Evolutionary conservation across 2,888 invertebrate species (phyloP), one percentile per base, ranked within the genome.

Genomic region (Pammene aurita): DNA sequence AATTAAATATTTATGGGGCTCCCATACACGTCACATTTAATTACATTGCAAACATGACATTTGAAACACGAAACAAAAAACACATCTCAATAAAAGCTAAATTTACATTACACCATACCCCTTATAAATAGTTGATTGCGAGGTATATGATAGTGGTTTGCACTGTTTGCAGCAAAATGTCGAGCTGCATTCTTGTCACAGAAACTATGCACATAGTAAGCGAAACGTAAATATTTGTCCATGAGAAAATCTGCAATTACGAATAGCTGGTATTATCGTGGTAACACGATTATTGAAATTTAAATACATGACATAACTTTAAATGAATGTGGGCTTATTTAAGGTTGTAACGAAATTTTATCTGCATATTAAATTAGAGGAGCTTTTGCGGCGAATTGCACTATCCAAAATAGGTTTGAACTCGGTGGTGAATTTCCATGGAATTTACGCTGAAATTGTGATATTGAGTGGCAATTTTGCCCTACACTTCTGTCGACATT

Each of bases 401-500:
- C 66, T 66, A 61, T 55, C 66, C 48, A 38, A 46, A 66, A 61
- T 67, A 55, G 67, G 61, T 67, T 66, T 66, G 55, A 67, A 55
- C 61, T 67, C 41, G 38, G 67, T n/a, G 11, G 60, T 55, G 35
- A 55, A 67, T 67, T 61, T 67, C 61, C 61, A 67, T 67, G 67
- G 67, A 55, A 55, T 61, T 55, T 61, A 60, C 52, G 18, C 44
- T 60, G 44, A 60, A 54, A 61, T 61, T 48, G 67, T 67, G 52
- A 61, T 67, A 67, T 38, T 61, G 67, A 46, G 46, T 48, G 48
- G 55, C 35, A 62, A 52, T 50, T 62, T 50, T 5, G 62, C 35
- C 7, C 13, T 48, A 38, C 38, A 61, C 48, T 38, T 50, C 38
- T 38, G 48, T 50, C 50, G 18, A 62, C 38, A 50, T 62, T 41